Base-by-base conservation (phyloP, 1,140 invertebrate species). In the Sesamia nonagrioides region DNA sequence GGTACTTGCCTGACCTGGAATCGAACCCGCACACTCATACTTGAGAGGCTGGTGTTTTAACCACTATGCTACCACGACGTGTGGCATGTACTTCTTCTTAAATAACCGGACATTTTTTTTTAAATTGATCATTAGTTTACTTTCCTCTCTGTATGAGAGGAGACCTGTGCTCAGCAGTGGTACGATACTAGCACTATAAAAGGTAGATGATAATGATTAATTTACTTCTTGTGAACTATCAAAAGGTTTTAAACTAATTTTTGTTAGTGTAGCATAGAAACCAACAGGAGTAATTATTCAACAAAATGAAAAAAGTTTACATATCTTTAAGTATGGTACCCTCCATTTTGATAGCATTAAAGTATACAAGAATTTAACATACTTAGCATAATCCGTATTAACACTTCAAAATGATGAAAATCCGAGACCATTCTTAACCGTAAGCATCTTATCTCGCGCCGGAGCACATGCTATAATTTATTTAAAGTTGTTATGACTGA, bases 381-480 rank as follows among this genome's bases (percentile, higher is more conserved):
- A 54, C 35, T 74, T 61, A 74, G 9, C 54, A 74, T 74, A 74
- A 60, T 45, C 54, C 72, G 50, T 18, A 74, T 68, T 56, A 68
- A 54, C 54, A n/a, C n/a, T 63, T 63, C 18, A 63, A 60, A 60
- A 48, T 33, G 21, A 40, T 45, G 72, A 18, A 74, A 74, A 74
- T 45, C 40, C 56, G 13, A 74, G 54, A 74, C 56, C 37, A 35
- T 60, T 60, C 72, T 60, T 48, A 74, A 61, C 37, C 35, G 35
- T 60, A 75, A 75, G 73, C 42, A 40, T 61, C 73, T 75, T 75
- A 63, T 63, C 73, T 75, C 71, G 48, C 15, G n/a, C 11, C 40
- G 40, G 33, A 33, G 58, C 15, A 63, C 73, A 75, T 18, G 37
- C 40, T 63, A 45, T 48, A 75, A 68, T 58, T 79, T 74, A 56